These are phyloP conservation scores for Heterotilapia buettikoferi DNA, from an alignment of 2,113 vertebrate species.

Conservation along the genomic window DNA sequence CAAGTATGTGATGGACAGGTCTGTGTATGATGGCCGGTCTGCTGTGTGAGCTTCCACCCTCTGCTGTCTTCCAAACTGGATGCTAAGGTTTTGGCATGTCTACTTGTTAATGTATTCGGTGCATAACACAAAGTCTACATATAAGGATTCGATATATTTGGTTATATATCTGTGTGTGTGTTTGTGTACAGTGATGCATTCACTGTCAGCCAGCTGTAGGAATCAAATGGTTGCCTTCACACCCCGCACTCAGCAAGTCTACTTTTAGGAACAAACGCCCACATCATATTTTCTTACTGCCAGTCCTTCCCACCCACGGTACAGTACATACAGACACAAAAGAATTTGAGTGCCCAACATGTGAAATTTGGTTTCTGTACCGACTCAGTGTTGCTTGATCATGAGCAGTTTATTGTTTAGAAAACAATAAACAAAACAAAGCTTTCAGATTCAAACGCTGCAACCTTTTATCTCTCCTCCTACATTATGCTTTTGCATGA, in stretches of 20 bases:
- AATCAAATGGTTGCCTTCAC: not conserved
- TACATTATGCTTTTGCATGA: not conserved
- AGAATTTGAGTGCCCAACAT: not conserved
- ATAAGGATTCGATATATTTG: not conserved
- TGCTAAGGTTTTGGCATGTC: not conserved
- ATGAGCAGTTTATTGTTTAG: too few species aligned
- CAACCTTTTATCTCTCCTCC: not conserved
- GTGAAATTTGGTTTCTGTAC: not conserved
- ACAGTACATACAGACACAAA: constrained; percentile 4
- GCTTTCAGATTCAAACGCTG: not conserved
- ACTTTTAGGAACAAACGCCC: constrained; percentile 30
- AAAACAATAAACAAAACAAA: not conserved
- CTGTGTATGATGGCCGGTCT: constrained; percentile 50
- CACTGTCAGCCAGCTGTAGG: not conserved
- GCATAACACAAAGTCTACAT: not conserved
- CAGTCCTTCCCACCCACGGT: not conserved
- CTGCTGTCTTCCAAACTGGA: not conserved
- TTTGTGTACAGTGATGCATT: not conserved
- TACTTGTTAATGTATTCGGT: not conserved
- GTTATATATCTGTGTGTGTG: not conserved
- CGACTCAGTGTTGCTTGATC: not conserved
- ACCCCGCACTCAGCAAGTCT: not conserved
- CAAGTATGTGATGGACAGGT: constrained; percentile 69
- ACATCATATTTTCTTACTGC: not conserved
- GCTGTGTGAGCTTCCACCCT: constrained; percentile 29